Conservation (phyloP, 35 echinoderm and acorn worm genomes). For the Ophiothrix spiculata region DNA sequence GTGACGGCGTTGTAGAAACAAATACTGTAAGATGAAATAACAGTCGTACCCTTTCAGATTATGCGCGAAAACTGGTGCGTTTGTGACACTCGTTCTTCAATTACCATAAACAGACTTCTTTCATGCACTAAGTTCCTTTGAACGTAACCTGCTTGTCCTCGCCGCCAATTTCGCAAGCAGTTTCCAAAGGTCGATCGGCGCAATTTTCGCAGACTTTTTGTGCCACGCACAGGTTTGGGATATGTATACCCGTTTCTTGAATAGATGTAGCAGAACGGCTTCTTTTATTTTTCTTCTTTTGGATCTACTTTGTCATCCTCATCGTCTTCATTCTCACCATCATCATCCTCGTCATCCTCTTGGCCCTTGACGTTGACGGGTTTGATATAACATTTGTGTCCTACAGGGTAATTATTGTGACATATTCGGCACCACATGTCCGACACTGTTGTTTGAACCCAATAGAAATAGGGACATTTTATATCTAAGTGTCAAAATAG, state of each 20-base stretch:
- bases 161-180: constrained; percentile 24
- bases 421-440: constrained; percentile 26
- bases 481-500: too few species aligned
- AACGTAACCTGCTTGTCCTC: constrained; percentile 35
- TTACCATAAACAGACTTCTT: constrained; percentile 58
- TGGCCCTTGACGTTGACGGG: background rate
- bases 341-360: too few species aligned
- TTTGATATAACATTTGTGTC: constrained; percentile 38
- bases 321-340: background rate
- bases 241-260: constrained; percentile 47
- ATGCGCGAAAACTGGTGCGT: constrained; percentile 52
- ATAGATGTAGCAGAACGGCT: constrained; percentile 42
- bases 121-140: constrained; percentile 23
- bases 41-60: constrained; percentile 69
- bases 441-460: too few species aligned
- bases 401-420: background rate
- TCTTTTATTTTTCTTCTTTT: background rate
- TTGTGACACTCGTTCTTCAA: constrained; percentile 10
- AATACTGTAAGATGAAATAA: constrained; percentile 57
- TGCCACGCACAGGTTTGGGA: constrained; percentile 57
- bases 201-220: constrained; percentile 43
- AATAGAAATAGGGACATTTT: too few species aligned
- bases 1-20: constrained; percentile 13
- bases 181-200: background rate
- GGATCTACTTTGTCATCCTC: background rate